Conservation (phyloP, 1,140 invertebrate genomes). For the Platyscapa corneri region DNA sequence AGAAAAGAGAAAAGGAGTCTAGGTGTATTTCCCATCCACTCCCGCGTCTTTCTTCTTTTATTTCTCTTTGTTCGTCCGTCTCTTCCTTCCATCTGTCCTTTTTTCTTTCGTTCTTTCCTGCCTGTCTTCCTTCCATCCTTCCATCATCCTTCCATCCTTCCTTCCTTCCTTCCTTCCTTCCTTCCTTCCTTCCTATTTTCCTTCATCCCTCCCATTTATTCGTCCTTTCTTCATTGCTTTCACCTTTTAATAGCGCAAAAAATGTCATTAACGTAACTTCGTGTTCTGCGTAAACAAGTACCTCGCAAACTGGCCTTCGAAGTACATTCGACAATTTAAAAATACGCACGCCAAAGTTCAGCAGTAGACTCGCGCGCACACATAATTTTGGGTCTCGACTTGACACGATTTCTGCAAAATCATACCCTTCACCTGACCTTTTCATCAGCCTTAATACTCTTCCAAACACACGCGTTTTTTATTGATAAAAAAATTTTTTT, state of each 20-base stretch:
- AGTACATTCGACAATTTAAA: constrained; percentile 26
- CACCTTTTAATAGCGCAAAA: neutral
- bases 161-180: constrained; percentile 4
- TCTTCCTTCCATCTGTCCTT: no score
- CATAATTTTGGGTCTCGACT: constrained; percentile 3
- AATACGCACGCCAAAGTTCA: constrained; percentile 2
- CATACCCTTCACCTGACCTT: neutral
- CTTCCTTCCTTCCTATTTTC: no score
- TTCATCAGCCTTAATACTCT: constrained; percentile 26
- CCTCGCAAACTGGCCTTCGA: neutral
- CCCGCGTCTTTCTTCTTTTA: neutral
- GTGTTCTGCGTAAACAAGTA: constrained; percentile 39
- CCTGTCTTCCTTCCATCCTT: no score
- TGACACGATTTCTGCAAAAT: neutral
- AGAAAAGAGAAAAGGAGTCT: constrained; percentile 6
- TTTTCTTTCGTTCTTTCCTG: no score
- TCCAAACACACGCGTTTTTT: constrained; percentile 3
- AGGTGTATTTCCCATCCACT: neutral
- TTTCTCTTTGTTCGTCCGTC: no score
- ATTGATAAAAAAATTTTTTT: constrained; percentile 29
- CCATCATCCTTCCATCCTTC: neutral
- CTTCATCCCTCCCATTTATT: neutral
- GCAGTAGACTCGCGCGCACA: neutral
- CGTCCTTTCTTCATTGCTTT: neutral
- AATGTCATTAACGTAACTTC: constrained; percentile 45